Base-by-base conservation (phyloP, 2,888 invertebrate species). In the Plutella xylostella region DNA sequence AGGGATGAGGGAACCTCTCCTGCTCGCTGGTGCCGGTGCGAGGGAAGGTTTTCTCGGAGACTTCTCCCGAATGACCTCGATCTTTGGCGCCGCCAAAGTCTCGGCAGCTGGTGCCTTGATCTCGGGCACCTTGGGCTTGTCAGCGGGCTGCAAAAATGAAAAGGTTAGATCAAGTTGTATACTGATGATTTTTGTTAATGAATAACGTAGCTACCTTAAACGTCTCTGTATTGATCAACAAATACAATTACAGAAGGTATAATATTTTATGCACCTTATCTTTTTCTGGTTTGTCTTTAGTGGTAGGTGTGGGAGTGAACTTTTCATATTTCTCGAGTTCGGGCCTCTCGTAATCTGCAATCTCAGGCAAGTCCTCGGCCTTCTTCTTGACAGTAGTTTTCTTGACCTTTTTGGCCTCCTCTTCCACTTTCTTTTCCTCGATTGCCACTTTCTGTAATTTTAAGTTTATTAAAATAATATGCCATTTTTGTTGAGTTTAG, bases 1-100 rank as follows among this genome's bases (percentile, higher is more conserved):
- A 60, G 95, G 95, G 66, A 96, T 91, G 48, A 96, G 88, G 42
- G 96, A 96, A 48, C 96, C 96, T 58, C 96, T 87, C 60, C 84
- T 72, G 37, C 63, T 72, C 0, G 70, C 70, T 25, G 82, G 82
- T 31, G 66, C 72, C 34, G 92, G 92, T 34, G 87, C 89, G 54
- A 92, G 71, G 0, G 95, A 95, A 18, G 91, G 86, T 66, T 94
- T 93, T 55, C 93, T 86, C 38, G 68, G 74, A 19, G 91, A 89
- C 61, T 88, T 91, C 65, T 95, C 94, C 49, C 90, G 89, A 55
- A 91, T 91, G 22, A 96, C 93, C 72, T 94, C 95, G 65, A 96
- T 94, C 74, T 93, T 94, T 9, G 94, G 94, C 48, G 93, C 89
- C 39, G 88, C 88, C 7, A 62, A 65, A 30, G 72, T 76, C 39